Conservation (phyloP, 2,113 vertebrate genomes). For the Agelaius tricolor region DNA sequence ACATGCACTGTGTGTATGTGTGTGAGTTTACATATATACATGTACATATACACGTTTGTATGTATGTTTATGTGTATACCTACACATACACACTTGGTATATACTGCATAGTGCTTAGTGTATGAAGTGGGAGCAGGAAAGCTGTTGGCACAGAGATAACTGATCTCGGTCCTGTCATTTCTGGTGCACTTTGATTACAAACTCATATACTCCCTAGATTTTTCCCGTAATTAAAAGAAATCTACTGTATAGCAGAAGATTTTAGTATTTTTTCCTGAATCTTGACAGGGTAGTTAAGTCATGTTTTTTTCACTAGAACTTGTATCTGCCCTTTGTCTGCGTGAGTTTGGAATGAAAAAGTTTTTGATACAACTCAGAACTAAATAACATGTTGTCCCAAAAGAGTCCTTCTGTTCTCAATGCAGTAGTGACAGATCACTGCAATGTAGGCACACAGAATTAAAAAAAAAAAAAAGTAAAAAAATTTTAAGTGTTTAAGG, state of each 20-base stretch:
- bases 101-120: background rate
- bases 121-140: background rate
- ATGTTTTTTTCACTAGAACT: background rate
- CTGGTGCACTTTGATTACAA: background rate
- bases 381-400: background rate
- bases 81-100: background rate
- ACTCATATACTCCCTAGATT: background rate
- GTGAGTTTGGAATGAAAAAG: background rate
- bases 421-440: background rate
- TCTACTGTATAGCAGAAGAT: background rate
- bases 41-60: fast-evolving
- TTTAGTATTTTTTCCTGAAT: background rate
- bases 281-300: background rate
- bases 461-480: background rate
- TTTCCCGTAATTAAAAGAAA: background rate
- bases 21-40: background rate
- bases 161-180: background rate
- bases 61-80: background rate
- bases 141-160: background rate
- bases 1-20: background rate
- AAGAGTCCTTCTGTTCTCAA: background rate
- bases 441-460: background rate
- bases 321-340: background rate
- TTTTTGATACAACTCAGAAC: background rate
- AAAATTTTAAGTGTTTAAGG: background rate